Base-by-base conservation (phyloP, 2,888 invertebrate species). In the Gastrophysa polygoni region DNA sequence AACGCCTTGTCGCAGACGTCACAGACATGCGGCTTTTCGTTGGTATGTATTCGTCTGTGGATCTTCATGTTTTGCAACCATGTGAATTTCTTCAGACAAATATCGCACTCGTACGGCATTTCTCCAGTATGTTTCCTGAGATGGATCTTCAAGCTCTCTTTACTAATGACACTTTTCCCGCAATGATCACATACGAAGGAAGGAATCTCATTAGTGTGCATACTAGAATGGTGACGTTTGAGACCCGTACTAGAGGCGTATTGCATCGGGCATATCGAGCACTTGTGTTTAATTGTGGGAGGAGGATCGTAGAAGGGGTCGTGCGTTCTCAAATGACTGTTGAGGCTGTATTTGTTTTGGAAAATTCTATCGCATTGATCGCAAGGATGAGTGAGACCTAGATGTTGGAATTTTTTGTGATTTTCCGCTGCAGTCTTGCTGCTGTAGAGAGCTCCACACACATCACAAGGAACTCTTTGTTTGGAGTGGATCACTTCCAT, bases 51-150 rank as follows among this genome's bases (percentile, higher is more conserved):
- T 5, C 62, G 65, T 18, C 69, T 47, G 21, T 66, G 68, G 1
- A 67, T 64, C 8, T 61, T 48, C 17, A 75, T 51, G 7, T 66
- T 61, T 80, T 78, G 72, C 82, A 61, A 69, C 20, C 66, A 69
- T 7, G 51, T 32, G 70, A 85, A 86, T 1, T 82, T 78, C 67
- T 83, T 85, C 2, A 79, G 79, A 61, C 85, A 85, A 55, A 82
- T 77, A 46, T 82, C 81, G 44, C 76, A 77, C 28, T 61, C 61
- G 55, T 71, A 72, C n/a, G 74, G 76, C 59, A 70, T 72, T 43
- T 72, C 73, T 38, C 72, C 72, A 6, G 75, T 72, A 54, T 77
- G 76, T 0, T 71, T 69, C 14, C 75, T 61, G 11, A 59, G 51
- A 48, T 75, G 75, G 18, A 66, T 66, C 11, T 61, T 44, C 17